These are phyloP conservation scores for Adelphocoris suturalis DNA, from an alignment of 2,888 invertebrate genomes.

Conservation along the genomic window DNA sequence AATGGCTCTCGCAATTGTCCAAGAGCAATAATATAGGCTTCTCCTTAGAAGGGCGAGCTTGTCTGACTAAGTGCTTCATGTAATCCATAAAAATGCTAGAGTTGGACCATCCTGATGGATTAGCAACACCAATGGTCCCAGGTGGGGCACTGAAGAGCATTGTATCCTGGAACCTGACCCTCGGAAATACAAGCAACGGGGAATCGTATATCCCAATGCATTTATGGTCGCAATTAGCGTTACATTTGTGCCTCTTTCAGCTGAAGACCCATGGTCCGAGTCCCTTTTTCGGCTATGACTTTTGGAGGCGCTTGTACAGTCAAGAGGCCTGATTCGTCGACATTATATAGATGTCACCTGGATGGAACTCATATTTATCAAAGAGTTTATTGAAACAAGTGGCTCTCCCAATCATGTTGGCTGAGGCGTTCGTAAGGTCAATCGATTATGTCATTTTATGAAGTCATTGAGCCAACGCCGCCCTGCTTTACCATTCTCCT, in stretches of 20 bases:
- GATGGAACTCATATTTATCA: constrained; percentile 49
- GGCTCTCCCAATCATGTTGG: constrained; percentile 30
- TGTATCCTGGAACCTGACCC: constrained; percentile 75
- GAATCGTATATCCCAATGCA: constrained; percentile 75
- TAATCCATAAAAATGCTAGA: constrained; percentile 70
- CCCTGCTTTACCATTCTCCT: neutral
- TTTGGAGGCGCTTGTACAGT: no score
- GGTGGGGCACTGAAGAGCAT: constrained; percentile 75
- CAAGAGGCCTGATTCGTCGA: no score
- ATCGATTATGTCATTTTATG: neutral
- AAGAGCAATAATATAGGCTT: neutral
- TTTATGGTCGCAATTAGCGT: constrained; percentile 74
- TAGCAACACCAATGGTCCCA: constrained; percentile 72
- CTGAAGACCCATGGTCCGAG: constrained; percentile 76
- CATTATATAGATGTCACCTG: no score
- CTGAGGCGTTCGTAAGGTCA: constrained; percentile 29
- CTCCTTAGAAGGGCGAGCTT: constrained; percentile 1
- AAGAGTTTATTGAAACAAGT: constrained; percentile 31
- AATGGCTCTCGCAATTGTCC: constrained; percentile 25
- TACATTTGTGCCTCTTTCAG: constrained; percentile 75
- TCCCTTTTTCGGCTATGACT: constrained; percentile 74
- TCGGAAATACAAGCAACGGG: constrained; percentile 76
- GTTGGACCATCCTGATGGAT: constrained; percentile 76
- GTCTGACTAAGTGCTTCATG: constrained; percentile 67
- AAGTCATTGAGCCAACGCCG: neutral